phyloP scores from a whole-genome alignment of 2,888 invertebrate species.

The Lycophotia porphyrea region DNA sequence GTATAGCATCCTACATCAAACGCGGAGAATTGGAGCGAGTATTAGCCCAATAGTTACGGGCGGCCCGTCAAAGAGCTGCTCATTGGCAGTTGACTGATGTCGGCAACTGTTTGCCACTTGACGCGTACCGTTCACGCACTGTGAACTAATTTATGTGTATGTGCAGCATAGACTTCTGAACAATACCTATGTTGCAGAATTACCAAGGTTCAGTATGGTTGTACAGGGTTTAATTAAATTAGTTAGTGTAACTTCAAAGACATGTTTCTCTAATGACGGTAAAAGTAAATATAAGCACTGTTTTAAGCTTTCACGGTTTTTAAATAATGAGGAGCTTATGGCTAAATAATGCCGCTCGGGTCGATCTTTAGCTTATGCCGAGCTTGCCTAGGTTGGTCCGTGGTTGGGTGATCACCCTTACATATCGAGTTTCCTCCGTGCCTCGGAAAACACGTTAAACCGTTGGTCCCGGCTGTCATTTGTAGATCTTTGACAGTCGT shows the following conservation, averaged over 20 bases:
- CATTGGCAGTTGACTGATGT: conserved; percentile 32
- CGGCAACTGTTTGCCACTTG: conserved; percentile 36
- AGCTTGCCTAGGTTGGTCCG: too few relatives aligned
- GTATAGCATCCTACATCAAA: conserved; percentile 23
- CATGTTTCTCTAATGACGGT: too few relatives aligned
- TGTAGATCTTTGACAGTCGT: too few relatives aligned
- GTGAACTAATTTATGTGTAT: conserved; percentile 20
- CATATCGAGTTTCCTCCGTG: too few relatives aligned
- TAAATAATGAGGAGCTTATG: too few relatives aligned
- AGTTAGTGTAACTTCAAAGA: background rate
- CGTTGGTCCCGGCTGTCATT: too few relatives aligned
- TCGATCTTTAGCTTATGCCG: too few relatives aligned
- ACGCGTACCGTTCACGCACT: conserved; percentile 32
- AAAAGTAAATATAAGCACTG: too few relatives aligned
- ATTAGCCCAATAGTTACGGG: conserved; percentile 40
- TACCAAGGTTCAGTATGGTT: background rate
- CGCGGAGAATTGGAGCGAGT: conserved; percentile 10
- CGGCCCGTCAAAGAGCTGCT: conserved; percentile 42
- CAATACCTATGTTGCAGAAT: background rate
- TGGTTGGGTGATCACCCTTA: too few relatives aligned
- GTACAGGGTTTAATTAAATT: background rate
- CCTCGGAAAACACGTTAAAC: too few relatives aligned
- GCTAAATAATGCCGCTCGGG: too few relatives aligned
- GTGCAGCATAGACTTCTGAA: background rate
- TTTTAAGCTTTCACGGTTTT: too few relatives aligned